Evolutionary conservation across 2,797 vertebrate species (phyloP).

Genomic region (Danio jaintianensis): DNA sequence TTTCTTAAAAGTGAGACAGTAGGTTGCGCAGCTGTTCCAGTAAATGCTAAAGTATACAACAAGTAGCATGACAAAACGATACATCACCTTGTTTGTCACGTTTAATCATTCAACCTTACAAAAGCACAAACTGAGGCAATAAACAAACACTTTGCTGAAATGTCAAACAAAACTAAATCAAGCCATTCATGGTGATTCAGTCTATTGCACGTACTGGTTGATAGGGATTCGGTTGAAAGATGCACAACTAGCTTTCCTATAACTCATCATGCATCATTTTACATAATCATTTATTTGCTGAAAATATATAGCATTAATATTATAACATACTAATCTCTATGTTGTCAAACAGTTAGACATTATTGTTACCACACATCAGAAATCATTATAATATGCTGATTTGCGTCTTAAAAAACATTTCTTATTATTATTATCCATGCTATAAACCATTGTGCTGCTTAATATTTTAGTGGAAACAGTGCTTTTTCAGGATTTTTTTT

Average conservation of each 20-base stretch:
- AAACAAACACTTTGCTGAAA: conserved; percentile 10
- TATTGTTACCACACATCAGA: too few species aligned
- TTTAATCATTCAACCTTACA: neutral
- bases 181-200: neutral
- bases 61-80: neutral
- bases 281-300: neutral
- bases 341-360: too few species aligned
- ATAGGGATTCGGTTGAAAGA: neutral
- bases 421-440: too few species aligned
- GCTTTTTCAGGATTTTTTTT: neutral
- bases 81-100: neutral
- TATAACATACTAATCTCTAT: neutral
- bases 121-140: neutral
- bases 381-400: too few species aligned
- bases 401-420: too few species aligned
- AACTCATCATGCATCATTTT: neutral
- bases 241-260: neutral
- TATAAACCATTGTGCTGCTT: too few species aligned
- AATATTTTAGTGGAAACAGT: too few species aligned
- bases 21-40: neutral
- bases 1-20: neutral
- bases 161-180: neutral
- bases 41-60: conserved; percentile 5
- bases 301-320: neutral
- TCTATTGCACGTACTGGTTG: neutral